Evolutionary conservation across 2,113 vertebrate species (phyloP), one percentile per base, ranked within the genome.

Genomic region (Platanista minor): DNA sequence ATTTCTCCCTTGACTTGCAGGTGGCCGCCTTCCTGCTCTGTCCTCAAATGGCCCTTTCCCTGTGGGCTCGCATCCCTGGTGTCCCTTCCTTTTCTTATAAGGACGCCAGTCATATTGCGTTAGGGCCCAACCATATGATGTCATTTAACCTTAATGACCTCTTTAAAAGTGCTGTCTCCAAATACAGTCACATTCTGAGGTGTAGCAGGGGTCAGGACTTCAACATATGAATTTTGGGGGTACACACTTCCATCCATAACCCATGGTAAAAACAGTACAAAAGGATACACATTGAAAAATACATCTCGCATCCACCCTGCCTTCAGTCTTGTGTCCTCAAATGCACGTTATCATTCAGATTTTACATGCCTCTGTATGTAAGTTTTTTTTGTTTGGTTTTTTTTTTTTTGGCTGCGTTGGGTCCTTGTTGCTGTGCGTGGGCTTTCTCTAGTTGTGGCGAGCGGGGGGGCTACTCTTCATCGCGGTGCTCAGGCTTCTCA

Each of bases 401-500:
- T 15, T 49, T 49, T 15, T 5, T 52, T 52, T 52, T 52, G 52
- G 52, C 52, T 17, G 17, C 15, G 0, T 52, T 52, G 52, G 17
- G 52, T 52, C 52, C 2, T 52, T 5, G 15, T 6, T 52, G 52
- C 52, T 6, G 52, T 0, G 0, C 0, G 0, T 0, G 5, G 52
- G 52, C 52, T 52, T 52, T 52, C 52, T 52, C 15, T 52, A 52
- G 52, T 17, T 49, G 15, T 0, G 52, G 15, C 5, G 52, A 52
- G 52, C 15, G 0, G 52, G 0, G 52, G 52, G 15, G 52, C 52
- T 52, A 18, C 52, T 52, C 52, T 52, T 52, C 15, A 1, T 52
- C 6, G 52, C 1, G 1, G 52, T 52, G 5, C 14, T 5, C 14
- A 0, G 52, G 52, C 52, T 52, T 52, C 52, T 52, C 52, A 6